These are phyloP conservation scores for Falco biarmicus DNA, from an alignment of 2,797 vertebrate species.

Conservation along the genomic window DNA sequence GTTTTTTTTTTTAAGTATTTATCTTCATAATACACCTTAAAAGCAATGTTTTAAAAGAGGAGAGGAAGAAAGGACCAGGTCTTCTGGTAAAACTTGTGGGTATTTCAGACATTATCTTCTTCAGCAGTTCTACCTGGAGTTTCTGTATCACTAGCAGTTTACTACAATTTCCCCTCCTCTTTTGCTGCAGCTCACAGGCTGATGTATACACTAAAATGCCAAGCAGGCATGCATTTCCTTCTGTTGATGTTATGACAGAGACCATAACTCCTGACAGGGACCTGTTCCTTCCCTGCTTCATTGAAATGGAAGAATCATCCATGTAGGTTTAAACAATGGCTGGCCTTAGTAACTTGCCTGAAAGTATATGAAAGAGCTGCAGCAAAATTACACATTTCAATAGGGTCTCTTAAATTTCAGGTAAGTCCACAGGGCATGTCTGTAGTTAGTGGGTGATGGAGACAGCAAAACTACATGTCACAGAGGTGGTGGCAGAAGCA, in stretches of 20 bases:
- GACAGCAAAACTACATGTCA: neutral
- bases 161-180: neutral
- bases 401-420: neutral
- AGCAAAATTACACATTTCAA: neutral
- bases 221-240: neutral
- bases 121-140: neutral
- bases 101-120: neutral
- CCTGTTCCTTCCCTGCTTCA: neutral
- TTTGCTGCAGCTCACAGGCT: neutral
- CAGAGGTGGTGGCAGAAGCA: neutral
- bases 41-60: neutral
- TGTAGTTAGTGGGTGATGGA: neutral
- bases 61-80: neutral
- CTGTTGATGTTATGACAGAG: neutral
- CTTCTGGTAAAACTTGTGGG: neutral
- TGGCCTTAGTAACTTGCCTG: neutral
- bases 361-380: neutral
- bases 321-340: neutral
- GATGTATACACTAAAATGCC: neutral
- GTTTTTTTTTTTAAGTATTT: neutral
- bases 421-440: neutral
- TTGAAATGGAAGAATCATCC: neutral
- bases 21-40: neutral
- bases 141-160: neutral
- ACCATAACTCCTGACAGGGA: neutral